A percentile compares a stretch with the other conserved stretches of the same genome.
Conservation (phyloP, 2,888 invertebrate genomes). For the Malthinus seriepunctatus region DNA sequence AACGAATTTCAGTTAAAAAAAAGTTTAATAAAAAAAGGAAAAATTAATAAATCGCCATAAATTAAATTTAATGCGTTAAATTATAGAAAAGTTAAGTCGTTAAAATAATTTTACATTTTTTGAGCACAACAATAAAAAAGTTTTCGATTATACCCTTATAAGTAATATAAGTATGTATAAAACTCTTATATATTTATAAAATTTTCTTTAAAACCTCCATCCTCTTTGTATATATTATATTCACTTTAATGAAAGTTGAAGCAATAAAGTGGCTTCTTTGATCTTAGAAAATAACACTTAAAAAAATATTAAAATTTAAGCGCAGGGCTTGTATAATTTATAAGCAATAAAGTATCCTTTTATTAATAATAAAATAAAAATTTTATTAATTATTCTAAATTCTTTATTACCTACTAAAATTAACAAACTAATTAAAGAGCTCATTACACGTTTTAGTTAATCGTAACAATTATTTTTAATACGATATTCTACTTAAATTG, state of each 20-base stretch:
- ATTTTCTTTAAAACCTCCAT: no score
- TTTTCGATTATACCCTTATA: slow-evolving; percentile 7
- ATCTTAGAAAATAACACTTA: slow-evolving; percentile 11
- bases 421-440: no score
- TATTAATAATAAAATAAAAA: no score
- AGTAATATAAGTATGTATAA: background rate
- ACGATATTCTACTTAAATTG: no score
- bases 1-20: no score
- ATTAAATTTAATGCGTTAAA: slow-evolving; percentile 5
- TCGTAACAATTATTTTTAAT: no score
- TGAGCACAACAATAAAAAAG: slow-evolving; percentile 3
- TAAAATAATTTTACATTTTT: slow-evolving; percentile 4
- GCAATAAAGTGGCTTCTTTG: slow-evolving; percentile 14
- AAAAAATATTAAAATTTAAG: slow-evolving; percentile 15
- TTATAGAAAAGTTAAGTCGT: slow-evolving; percentile 6
- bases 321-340: slow-evolving; percentile 1
- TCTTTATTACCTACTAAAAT: no score
- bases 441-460: no score
- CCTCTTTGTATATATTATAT: slow-evolving; percentile 1
- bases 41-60: slow-evolving; percentile 5
- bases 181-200: no score
- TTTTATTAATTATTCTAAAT: no score
- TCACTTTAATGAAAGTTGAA: slow-evolving; percentile 14
- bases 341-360: slow-evolving; percentile 7
- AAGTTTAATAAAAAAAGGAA: background rate